A percentile compares a stretch with the other conserved stretches of the same genome.
phyloP scores from a whole-genome alignment of 2,113 vertebrate genomes.

The Jaculus jaculus region DNA sequence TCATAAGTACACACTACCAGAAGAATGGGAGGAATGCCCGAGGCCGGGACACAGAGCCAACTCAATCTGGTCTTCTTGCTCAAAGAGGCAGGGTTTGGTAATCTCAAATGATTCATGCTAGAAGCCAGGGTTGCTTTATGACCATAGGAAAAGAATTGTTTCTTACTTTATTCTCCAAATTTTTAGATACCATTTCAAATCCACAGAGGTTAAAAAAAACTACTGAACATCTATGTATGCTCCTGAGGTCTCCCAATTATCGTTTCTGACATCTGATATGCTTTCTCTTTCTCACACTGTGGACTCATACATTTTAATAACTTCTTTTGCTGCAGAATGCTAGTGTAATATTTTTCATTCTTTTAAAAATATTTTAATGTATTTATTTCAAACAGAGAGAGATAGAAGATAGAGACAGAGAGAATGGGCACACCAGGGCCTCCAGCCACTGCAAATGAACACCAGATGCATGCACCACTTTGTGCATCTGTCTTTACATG shows the following conservation, averaged over 20 bases:
- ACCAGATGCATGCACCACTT: too few relatives aligned
- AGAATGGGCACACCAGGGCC: too few relatives aligned
- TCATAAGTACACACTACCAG: not conserved
- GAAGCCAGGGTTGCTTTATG: not conserved
- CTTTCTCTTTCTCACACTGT: not conserved
- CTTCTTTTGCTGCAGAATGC: not conserved
- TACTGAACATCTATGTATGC: not conserved
- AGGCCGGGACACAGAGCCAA: not conserved
- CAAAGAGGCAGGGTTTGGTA: not conserved
- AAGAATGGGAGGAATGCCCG: not conserved
- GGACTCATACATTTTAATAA: not conserved
- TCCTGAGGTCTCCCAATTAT: not conserved
- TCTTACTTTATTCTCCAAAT: not conserved
- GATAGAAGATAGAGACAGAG: too few relatives aligned
- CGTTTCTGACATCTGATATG: not conserved
- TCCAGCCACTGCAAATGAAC: too few relatives aligned
- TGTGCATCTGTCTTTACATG: too few relatives aligned
- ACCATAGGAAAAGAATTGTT: not conserved
- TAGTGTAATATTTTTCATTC: not conserved
- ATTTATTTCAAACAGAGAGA: too few relatives aligned
- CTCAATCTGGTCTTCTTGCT: not conserved
- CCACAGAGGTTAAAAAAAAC: not conserved
- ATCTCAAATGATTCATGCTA: not conserved
- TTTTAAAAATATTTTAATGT: too few relatives aligned
- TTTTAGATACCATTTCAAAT: constrained; percentile 7